These are phyloP conservation scores for Danio rerio DNA, from an alignment of 2,113 vertebrate species.

Conservation along the genomic window GRCz12tu NC_133198.1:38355501-38356000, in stretches of 20 bases:
- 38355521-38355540: too few species aligned
- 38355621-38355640: background rate
- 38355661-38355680: conserved; percentile 34
- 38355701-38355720: conserved; percentile 30
- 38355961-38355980: conserved; percentile 4
- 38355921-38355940: conserved; percentile 13
- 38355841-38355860: conserved; percentile 26
- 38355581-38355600: background rate
- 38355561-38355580: background rate
- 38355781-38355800: conserved; percentile 33
- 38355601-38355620: background rate
- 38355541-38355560: background rate
- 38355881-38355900: conserved; percentile 35
- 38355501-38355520: too few species aligned
- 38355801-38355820: background rate
- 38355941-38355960: background rate
- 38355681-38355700: background rate
- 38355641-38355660: background rate
- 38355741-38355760: conserved; percentile 41
- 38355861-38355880: conserved; percentile 10
- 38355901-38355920: background rate
- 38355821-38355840: conserved; percentile 22
- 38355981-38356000: conserved; percentile 1
- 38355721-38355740: conserved; percentile 20
- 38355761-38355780: conserved; percentile 33